These are phyloP conservation scores for Cotesia congregata DNA, from an alignment of 2,888 invertebrate species.

Conservation along the genomic window DNA sequence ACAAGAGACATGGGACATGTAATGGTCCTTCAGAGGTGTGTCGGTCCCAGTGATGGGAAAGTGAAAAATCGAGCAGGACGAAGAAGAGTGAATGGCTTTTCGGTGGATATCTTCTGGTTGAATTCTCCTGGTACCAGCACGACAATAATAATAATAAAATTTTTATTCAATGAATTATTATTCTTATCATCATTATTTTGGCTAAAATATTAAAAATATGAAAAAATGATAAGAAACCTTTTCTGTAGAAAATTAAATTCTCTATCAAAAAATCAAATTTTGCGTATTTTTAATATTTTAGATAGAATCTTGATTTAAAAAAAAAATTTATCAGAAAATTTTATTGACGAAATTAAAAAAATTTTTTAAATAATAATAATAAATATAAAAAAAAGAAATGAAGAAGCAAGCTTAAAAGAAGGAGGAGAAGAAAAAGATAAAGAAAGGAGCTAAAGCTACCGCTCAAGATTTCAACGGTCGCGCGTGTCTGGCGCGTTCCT, in stretches of 20 bases:
- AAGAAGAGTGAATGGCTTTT: constrained; percentile 9
- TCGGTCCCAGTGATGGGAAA: neutral
- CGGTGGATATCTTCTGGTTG: neutral
- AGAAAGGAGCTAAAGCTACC: constrained; percentile 7
- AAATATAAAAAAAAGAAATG: constrained; percentile 2
- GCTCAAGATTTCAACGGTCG: constrained; percentile 47
- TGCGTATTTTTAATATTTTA: no score
- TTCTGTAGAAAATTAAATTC: no score
- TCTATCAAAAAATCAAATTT: no score
- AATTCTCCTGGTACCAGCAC: no score
- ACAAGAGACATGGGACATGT: neutral
- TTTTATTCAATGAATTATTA: no score
- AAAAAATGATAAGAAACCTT: no score
- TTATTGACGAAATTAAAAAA: no score
- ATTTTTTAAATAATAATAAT: neutral
- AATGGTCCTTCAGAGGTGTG: constrained; percentile 16
- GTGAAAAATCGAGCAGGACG: constrained; percentile 21
- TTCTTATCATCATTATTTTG: no score
- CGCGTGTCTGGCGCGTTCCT: constrained; percentile 50
- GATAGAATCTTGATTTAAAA: no score
- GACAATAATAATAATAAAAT: no score
- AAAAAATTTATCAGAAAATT: no score
- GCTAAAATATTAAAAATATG: no score
- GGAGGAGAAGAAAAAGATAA: constrained; percentile 15
- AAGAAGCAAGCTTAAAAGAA: neutral